Base-by-base conservation (phyloP, 2,797 vertebrate genomes). In the Myotis myotis region DNA sequence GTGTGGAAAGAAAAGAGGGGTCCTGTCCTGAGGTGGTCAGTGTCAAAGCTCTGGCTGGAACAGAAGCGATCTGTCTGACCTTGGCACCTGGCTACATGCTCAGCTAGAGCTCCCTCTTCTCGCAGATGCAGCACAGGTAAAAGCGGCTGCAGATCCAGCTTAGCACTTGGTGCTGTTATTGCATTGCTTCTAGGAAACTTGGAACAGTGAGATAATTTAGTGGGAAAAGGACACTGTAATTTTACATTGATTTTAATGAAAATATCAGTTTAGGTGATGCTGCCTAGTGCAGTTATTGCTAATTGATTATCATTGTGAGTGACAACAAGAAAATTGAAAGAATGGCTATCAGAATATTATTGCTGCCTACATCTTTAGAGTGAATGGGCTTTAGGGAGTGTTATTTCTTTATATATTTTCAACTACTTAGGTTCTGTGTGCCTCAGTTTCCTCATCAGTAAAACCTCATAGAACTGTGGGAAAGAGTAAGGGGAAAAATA, bases 161-260 rank as follows among this genome's bases (percentile, higher is more conserved):
- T 2, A 0, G 41, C 11, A 7, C 5, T 6, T 9, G 5, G 38
- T 2, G 2, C 33, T 30, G 0, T 74, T n/a, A 6, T 0, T 8
- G 15, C 23, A 1, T n/a, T 53, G 10, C 53, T 79, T 91, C 64
- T 47, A 16, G 87, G 19, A 60, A 47, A 51, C 70, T 17, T 53
- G 62, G 30, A 55, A 36, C 9, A 13, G 10, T 41, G 62, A 19
- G 13, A 2, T 6, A 2, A 62, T 55, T 38, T 30, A n/a, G 30
- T 66, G 47, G 87, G 87, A 41, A 89, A 80, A 91, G 25, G 28
- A 2, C 41, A 60, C 23, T 74, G 23, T 25, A 79, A 23, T 25
- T 89, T 47, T 51, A 78, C 28, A 44, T 64, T 41, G 44, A 51
- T 66, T 88, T 79, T 66, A 57, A 62, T 75, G 91, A 41, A 71